Evolutionary conservation across 2,888 invertebrate genomes (phyloP).

Genomic region (Epirrhoe tristata): DNA sequence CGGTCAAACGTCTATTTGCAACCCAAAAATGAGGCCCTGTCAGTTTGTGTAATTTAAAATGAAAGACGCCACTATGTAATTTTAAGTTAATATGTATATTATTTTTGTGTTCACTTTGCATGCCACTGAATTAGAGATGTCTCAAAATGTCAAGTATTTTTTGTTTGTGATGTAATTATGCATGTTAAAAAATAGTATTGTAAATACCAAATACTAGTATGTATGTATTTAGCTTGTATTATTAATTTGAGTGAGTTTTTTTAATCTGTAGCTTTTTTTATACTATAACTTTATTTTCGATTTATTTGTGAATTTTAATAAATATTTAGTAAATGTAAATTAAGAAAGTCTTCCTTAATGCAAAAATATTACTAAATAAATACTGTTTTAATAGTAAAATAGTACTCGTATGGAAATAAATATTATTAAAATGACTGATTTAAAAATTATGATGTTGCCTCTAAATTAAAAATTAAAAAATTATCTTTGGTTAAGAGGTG

Average conservation of each 20-base stretch:
- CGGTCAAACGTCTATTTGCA: too few species aligned
- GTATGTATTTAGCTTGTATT: constrained; percentile 47
- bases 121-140: constrained; percentile 15
- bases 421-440: not conserved
- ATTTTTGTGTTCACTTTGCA: constrained; percentile 1
- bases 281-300: not conserved
- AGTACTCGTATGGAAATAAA: not conserved
- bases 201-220: constrained; percentile 71
- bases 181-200: constrained; percentile 60
- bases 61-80: not conserved
- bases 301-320: not conserved
- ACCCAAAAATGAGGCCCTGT: too few species aligned
- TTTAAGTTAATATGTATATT: constrained; percentile 1
- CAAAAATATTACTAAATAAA: not conserved
- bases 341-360: not conserved
- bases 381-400: not conserved
- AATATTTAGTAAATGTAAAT: not conserved
- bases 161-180: constrained; percentile 30
- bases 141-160: constrained; percentile 33
- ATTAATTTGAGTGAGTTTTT: constrained; percentile 6
- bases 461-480: not conserved
- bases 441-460: not conserved
- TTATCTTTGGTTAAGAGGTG: not conserved
- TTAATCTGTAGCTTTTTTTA: not conserved
- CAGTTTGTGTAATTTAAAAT: too few species aligned